Base-by-base conservation (phyloP, 2,113 vertebrate genomes). In the Phasianus colchicus region DNA sequence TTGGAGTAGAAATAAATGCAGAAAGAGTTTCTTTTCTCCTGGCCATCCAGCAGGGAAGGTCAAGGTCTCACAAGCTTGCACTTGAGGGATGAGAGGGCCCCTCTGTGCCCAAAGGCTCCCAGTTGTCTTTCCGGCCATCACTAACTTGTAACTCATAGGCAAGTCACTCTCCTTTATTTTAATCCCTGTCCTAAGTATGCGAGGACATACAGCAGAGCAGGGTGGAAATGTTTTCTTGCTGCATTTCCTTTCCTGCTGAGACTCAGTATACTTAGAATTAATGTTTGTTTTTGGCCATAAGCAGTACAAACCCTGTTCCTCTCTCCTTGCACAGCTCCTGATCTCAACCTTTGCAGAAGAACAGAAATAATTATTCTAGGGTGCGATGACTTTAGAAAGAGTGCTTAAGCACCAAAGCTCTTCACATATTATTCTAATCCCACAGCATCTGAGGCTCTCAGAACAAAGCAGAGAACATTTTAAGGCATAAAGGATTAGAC, bases 321-420 rank as follows among this genome's bases (percentile, higher is more conserved):
- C 13, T 60, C 58, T 79, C 38, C 13, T 32, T 72, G 24, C 17
- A 21, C 67, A 42, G 52, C 42, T 75, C 58, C 18, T 55, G n/a
- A 15, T 34, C 17, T 67, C 63, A 75, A 2, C 43, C 38, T 63
- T 60, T 45, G 30, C 8, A 66, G 36, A 50, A 82, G n/a, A 93
- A 22, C 3, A 72, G 47, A 90, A 85, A 72, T 74, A 65, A 82
- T 92, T 78, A 76, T 80, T 88, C 83, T 43, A 52, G 75, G 11
- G 67, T 83, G 13, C 8, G 8, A 72, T 50, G 58, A 71, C 52
- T 45, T 71, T 21, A 55, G 52, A 80, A 76, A 55, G 34, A 64
- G 21, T 65, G 34, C 50, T 92, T 75, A 73, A 69, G 19, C 9
- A 52, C 38, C 16, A 66, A 88, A 43, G 12, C 11, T 76, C 38